Base-by-base conservation (phyloP, 2,113 vertebrate species). In the Seriola rivoliana region DNA sequence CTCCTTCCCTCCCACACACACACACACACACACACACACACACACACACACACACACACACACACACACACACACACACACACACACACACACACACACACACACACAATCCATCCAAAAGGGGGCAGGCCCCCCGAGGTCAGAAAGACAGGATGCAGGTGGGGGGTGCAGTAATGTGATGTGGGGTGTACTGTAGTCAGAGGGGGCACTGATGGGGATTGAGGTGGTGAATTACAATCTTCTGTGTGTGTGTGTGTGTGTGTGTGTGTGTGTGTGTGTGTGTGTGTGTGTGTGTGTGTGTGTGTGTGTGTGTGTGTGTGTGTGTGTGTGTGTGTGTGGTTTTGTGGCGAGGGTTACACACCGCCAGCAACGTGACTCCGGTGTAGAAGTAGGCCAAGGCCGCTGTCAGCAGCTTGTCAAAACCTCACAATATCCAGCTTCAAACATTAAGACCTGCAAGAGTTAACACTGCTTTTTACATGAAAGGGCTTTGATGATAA, bases 331-430 rank as follows among this genome's bases (percentile, higher is more conserved):
- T 40, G 60, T 38, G 44, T 62, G 8, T 34, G 13, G 44, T 38
- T 71, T 9, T 60, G 38, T 32, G 67, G 44, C 5, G 7, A 70
- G 75, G 77, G 25, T 63, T 67, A 84, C 55, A 86, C 38, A 75
- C 59, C 58, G 72, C 59, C 82, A 85, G 85, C 84, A 89, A 81
- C 10, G 66, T 85, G 88, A 91, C 89, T 86, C 81, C 23, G 5
- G 58, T 57, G 73, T 62, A 71, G 76, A 93, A 90, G 71, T 87
- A 84, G 89, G 88, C 77, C 90, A 90, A 75, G 57, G 63, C 82
- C 71, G 81, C 79, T 91, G 83, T 90, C 83, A 89, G 62, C 75
- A 68, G 72, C 86, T 64, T 44, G 71, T 91, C 89, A 85, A 81
- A 81, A 74, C 46, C 54, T 71, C 69, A 81, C 12, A 4, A 67